Percentiles rank a stretch among this genome's conserved stretches.
Evolutionary conservation across 2,797 vertebrate species (phyloP).

Genomic region (Pangasius sanitwongsei): DNA sequence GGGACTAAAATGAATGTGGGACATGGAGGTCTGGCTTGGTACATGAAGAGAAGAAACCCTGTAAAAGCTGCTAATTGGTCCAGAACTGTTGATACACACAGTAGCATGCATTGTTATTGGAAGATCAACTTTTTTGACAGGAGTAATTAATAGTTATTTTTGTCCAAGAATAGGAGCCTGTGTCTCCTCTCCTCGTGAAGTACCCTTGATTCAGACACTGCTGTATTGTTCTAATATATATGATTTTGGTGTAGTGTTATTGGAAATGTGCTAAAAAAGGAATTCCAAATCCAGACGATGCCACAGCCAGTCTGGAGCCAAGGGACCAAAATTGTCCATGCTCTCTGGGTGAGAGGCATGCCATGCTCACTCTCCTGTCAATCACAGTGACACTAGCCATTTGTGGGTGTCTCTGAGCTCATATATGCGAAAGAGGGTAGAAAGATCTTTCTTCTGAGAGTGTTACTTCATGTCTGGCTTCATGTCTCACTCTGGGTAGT

Average conservation of each 20-base stretch:
- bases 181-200: not conserved
- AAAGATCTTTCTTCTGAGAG: not conserved
- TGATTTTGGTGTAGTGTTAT: not conserved
- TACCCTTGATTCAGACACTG: not conserved
- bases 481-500: not conserved
- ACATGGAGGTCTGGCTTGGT: constrained; percentile 14
- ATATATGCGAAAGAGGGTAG: not conserved
- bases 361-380: not conserved
- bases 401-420: not conserved
- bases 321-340: not conserved
- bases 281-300: not conserved
- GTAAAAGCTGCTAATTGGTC: constrained; percentile 1
- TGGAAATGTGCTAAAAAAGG: not conserved
- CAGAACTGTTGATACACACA: not conserved
- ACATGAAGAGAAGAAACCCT: not conserved
- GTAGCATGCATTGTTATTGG: not conserved
- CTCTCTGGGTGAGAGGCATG: not conserved
- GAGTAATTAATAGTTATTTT: not conserved
- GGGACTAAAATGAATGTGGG: constrained; percentile 19
- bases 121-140: not conserved
- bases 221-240: not conserved
- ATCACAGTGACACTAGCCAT: not conserved
- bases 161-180: not conserved
- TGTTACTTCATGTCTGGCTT: not conserved
- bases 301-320: not conserved